These are phyloP conservation scores for Enteromius argenteus DNA, from an alignment of 2,797 vertebrate genomes.

Conservation along the genomic window DNA sequence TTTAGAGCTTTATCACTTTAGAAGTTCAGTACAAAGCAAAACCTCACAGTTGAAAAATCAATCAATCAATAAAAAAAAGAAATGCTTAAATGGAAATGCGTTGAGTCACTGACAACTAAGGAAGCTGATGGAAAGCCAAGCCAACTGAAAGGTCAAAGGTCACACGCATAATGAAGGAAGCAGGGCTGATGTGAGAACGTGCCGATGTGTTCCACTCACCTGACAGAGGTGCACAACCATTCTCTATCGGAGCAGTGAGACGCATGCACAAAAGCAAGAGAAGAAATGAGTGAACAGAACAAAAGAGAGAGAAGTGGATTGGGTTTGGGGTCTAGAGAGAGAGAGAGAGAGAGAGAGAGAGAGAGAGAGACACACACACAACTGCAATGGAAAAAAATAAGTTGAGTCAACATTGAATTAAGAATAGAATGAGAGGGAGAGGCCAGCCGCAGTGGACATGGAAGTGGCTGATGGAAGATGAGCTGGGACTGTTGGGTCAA, in stretches of 20 bases:
- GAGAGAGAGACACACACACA: slow-evolving; percentile 62
- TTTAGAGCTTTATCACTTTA: background rate
- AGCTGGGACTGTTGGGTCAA: slow-evolving; percentile 13
- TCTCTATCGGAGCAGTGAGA: slow-evolving; percentile 94
- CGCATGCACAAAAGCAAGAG: slow-evolving; percentile 95
- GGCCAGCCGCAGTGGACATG: slow-evolving; percentile 34
- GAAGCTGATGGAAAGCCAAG: slow-evolving; percentile 29
- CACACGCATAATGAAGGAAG: slow-evolving; percentile 14
- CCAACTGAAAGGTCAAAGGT: slow-evolving; percentile 36
- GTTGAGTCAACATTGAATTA: slow-evolving; percentile 57
- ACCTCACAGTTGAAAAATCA: background rate
- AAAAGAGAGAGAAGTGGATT: slow-evolving; percentile 35
- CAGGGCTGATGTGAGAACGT: slow-evolving; percentile 72
- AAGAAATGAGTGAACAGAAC: slow-evolving; percentile 86
- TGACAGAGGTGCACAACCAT: slow-evolving; percentile 98
- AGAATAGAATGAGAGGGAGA: slow-evolving; percentile 57
- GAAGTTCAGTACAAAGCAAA: background rate
- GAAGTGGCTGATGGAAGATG: slow-evolving; percentile 41
- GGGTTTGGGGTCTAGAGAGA: slow-evolving; percentile 52
- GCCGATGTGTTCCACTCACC: slow-evolving; percentile 88
- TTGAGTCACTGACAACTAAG: slow-evolving; percentile 1
- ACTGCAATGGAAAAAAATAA: slow-evolving; percentile 39
- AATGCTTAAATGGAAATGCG: background rate
- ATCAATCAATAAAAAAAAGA: slow-evolving; percentile 1
- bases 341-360: slow-evolving; percentile 70